Conservation (phyloP, 2,888 invertebrate species). For the Bombylius major region DNA sequence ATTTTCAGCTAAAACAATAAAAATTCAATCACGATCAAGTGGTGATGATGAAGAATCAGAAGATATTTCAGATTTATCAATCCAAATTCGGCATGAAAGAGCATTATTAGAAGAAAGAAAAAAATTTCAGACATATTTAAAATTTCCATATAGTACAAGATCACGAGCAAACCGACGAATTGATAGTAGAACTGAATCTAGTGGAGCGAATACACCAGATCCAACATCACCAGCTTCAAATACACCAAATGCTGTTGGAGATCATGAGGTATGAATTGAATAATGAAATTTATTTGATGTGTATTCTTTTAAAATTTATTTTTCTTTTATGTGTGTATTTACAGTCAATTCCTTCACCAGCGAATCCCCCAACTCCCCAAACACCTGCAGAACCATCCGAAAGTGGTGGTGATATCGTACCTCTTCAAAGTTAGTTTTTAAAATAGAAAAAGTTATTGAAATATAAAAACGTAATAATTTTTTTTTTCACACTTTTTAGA, state of each 20-base stretch:
- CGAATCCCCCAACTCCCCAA: conserved; percentile 24
- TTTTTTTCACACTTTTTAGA: not conserved
- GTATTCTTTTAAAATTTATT: not conserved
- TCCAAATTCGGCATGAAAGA: conserved; percentile 57
- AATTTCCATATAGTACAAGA: conserved; percentile 36
- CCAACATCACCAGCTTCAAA: conserved; percentile 46
- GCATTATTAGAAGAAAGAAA: conserved; percentile 56
- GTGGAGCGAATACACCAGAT: conserved; percentile 64
- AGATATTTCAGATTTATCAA: conserved; percentile 66
- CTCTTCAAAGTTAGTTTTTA: conserved; percentile 7
- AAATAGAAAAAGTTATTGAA: not conserved
- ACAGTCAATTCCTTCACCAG: conserved; percentile 33
- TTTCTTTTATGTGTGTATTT: conserved; percentile 6
- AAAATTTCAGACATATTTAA: conserved; percentile 40
- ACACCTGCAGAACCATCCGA: conserved; percentile 25
- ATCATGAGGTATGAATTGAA: conserved; percentile 26
- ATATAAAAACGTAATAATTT: not conserved
- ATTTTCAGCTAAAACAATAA: too few species aligned
- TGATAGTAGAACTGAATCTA: conserved; percentile 55
- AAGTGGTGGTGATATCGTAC: conserved; percentile 15
- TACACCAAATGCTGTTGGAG: conserved; percentile 25
- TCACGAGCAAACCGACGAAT: conserved; percentile 50
- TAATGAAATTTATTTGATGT: not conserved
- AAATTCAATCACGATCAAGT: not conserved
- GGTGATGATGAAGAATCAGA: conserved; percentile 41